Evolutionary conservation across 1,140 invertebrate species (phyloP).

Genomic region (Cherax destructor): DNA sequence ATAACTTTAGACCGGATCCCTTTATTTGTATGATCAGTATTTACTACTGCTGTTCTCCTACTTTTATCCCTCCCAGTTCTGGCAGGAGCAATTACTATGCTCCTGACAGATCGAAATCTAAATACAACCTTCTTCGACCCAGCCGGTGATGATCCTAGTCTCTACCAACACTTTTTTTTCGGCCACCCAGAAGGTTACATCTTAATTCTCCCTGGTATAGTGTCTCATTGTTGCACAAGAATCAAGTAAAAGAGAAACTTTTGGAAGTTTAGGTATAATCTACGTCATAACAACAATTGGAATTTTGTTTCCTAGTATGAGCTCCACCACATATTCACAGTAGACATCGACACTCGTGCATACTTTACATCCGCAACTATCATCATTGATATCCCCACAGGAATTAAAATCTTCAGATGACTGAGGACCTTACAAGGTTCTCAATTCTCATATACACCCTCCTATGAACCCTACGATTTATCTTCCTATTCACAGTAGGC

Average conservation of each 20-base stretch:
- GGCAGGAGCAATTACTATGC: constrained; percentile 84
- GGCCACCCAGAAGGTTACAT: constrained; percentile 87
- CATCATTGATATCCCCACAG: constrained; percentile 12
- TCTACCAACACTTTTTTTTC: constrained; percentile 87
- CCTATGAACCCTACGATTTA: too few relatives aligned
- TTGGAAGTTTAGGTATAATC: background rate
- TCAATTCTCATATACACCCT: background rate
- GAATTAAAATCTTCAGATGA: constrained; percentile 9
- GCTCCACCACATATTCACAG: constrained; percentile 13
- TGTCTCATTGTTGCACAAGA: constrained; percentile 77
- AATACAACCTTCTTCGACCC: constrained; percentile 78
- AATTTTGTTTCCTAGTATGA: constrained; percentile 1
- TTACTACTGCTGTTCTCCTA: constrained; percentile 82
- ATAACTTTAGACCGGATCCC: constrained; percentile 74
- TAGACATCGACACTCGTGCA: background rate
- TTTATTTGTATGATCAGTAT: constrained; percentile 81
- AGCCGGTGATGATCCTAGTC: constrained; percentile 76
- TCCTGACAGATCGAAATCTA: constrained; percentile 78
- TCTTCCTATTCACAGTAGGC: too few relatives aligned
- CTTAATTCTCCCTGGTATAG: constrained; percentile 81
- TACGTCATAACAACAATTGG: constrained; percentile 4
- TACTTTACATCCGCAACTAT: constrained; percentile 16
- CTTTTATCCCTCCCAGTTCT: constrained; percentile 82
- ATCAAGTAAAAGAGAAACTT: background rate
- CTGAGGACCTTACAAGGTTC: background rate